Base-by-base conservation (phyloP, 2,888 invertebrate species). In the Alloscopus bannaensis region DNA sequence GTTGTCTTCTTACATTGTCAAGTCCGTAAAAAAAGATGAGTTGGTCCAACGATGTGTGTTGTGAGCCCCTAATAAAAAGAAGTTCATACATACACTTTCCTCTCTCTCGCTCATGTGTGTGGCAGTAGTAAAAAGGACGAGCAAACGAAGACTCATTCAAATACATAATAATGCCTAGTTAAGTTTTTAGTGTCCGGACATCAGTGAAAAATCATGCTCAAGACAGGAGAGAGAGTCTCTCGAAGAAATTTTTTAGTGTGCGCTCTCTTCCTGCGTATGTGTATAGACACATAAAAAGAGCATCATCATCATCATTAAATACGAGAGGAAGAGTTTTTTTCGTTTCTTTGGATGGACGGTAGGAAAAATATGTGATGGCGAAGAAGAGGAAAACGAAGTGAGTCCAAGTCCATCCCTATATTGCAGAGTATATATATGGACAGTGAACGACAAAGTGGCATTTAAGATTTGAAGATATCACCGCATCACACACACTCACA, bases 211-310 rank as follows among this genome's bases (percentile, higher is more conserved):
- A 57, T 28, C 29, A 57, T 57, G 57, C 29, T 18, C 57, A 57
- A 28, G n/a, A n/a, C n/a, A n/a, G n/a, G n/a, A n/a, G n/a, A n/a
- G n/a, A n/a, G n/a, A n/a, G 6, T 36, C 36, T 36, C 36, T 36
- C 36, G 8, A 36, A 36, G 6, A 6, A 13, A 8, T 36, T 36
- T 45, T 45, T 45, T 36, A 36, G 18, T 16, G 18, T 3, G 13
- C n/a, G 45, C 24, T 52, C 24, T 20, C 24, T 24, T 57, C 29
- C 3, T 72, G 55, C 72, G 64, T 72, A 72, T n/a, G 64, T 72
- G 72, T 72, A 64, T 64, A 64, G 28, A 64, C 52, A 72, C 40
- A 60, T 64, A 64, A 72, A 65, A 72, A 52, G 52, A 72, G 36
- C 64, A 71, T 50, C 55, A 72, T 55, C 42, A 69, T 24, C 42